Conservation (phyloP, 2,797 vertebrate genomes). For the Thunnus albacares region DNA sequence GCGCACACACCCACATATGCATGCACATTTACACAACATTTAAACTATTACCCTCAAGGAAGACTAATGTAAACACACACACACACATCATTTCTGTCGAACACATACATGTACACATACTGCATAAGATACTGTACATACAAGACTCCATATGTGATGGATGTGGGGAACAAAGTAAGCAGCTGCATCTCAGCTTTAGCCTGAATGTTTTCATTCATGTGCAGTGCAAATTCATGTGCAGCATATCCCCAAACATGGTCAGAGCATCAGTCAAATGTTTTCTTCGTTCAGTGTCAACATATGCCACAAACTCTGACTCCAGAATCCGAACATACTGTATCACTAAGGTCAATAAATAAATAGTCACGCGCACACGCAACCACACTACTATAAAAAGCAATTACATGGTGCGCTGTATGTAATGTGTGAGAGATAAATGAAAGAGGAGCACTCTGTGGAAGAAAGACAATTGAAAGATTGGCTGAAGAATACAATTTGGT, state of each 20-base stretch:
- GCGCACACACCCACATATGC: constrained; percentile 7
- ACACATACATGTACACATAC: not conserved
- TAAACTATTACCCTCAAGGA: not conserved
- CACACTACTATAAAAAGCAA: constrained; percentile 2
- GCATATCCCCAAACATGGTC: not conserved
- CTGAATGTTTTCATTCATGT: not conserved
- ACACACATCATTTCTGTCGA: not conserved
- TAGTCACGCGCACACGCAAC: not conserved
- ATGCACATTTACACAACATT: not conserved
- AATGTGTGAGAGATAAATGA: constrained; percentile 25
- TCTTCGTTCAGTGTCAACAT: not conserved
- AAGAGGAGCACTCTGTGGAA: not conserved
- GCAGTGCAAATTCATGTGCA: not conserved
- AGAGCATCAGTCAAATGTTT: not conserved
- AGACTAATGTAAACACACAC: not conserved
- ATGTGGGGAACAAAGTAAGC: not conserved
- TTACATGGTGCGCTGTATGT: constrained; percentile 23
- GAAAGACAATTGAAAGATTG: constrained; percentile 36
- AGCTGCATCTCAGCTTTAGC: not conserved
- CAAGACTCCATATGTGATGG: not conserved
- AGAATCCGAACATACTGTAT: not conserved
- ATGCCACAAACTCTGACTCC: not conserved
- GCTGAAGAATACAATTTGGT: constrained; percentile 12
- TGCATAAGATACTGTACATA: not conserved
- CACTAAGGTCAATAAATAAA: not conserved